phyloP scores from a whole-genome alignment of 2,113 vertebrate genomes.

The Parotia lawesii region DNA sequence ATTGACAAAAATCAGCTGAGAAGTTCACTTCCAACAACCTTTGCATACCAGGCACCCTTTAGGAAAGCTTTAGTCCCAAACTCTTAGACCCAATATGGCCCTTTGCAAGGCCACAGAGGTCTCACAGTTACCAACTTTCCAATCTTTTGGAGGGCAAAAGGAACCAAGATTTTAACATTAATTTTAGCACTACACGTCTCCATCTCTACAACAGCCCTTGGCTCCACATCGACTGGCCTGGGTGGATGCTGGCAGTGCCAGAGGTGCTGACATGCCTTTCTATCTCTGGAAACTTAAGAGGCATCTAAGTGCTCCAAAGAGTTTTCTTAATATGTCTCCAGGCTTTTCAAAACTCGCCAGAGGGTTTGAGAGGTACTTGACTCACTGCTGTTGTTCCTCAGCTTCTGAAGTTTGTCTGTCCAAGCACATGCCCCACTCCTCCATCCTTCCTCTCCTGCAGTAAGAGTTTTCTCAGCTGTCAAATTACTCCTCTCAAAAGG shows the following conservation, averaged over 20 bases:
- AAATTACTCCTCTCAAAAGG: not conserved
- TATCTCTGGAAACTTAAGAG: not conserved
- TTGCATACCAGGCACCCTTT: not conserved
- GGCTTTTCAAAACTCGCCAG: not conserved
- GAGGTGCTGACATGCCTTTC: not conserved
- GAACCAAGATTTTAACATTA: not conserved
- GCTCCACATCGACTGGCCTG: accelerated
- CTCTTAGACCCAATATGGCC: accelerated
- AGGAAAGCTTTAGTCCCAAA: not conserved
- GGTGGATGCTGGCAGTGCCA: not conserved
- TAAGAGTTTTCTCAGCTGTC: not conserved
- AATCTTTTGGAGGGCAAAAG: not conserved
- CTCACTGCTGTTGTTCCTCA: not conserved
- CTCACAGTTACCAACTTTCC: not conserved
- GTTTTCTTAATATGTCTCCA: accelerated
- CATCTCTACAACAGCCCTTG: not conserved
- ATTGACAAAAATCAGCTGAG: not conserved
- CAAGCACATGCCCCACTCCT: not conserved
- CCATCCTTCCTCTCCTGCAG: not conserved
- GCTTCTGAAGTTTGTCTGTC: not conserved
- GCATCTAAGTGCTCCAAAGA: not conserved
- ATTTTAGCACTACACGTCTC: accelerated
- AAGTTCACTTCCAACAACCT: not conserved
- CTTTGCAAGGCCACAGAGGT: not conserved
- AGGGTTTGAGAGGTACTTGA: not conserved